Evolutionary conservation across 2,888 invertebrate species (phyloP).

Genomic region (Cantharis rufa): DNA sequence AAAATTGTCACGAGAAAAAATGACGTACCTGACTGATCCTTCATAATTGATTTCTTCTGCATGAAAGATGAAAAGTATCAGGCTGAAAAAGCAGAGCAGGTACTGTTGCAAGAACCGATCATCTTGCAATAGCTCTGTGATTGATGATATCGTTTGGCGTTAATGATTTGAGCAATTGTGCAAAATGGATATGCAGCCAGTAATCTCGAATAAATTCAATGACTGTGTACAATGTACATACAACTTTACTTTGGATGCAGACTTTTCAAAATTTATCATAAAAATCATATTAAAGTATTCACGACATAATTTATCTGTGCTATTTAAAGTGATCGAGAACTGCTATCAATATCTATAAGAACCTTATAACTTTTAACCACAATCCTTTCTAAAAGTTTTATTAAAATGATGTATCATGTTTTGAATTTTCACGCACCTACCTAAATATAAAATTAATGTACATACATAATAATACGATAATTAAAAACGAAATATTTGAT

Average conservation of each 20-base stretch:
- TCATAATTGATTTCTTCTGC: conserved; percentile 18
- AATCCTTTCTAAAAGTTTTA: not conserved
- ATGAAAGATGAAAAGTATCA: conserved; percentile 12
- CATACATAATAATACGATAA: not conserved
- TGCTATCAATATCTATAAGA: conserved; percentile 11
- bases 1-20: not conserved
- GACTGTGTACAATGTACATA: not conserved
- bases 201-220: conserved; percentile 7
- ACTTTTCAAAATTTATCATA: conserved; percentile 8
- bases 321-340: conserved; percentile 14
- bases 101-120: conserved; percentile 16
- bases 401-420: not conserved
- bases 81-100: conserved; percentile 15
- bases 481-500: not conserved
- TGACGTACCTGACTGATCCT: not conserved
- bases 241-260: not conserved
- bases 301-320: conserved; percentile 9
- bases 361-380: conserved; percentile 6
- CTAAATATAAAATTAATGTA: not conserved
- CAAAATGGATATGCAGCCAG: conserved; percentile 19
- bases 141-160: conserved; percentile 18
- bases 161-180: conserved; percentile 20
- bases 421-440: not conserved
- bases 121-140: conserved; percentile 15
- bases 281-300: conserved; percentile 6